A percentile compares a stretch with the other conserved stretches of the same genome.
Evolutionary conservation across 2,113 vertebrate genomes (phyloP).

Genomic region (Mustela nigripes): DNA sequence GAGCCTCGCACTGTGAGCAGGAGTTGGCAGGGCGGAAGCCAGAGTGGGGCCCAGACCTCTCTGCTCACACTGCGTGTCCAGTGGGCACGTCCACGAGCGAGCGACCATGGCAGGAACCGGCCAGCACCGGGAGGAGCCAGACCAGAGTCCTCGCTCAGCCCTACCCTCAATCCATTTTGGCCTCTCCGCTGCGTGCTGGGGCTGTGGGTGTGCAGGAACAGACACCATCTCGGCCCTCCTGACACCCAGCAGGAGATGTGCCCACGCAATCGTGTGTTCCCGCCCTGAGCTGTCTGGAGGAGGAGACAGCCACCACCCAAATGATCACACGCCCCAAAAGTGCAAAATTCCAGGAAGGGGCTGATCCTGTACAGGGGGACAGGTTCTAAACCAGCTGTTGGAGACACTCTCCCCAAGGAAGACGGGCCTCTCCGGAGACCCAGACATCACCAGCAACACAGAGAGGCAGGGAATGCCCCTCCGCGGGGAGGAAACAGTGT

Average conservation of each 20-base stretch:
- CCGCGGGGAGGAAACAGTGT: not conserved
- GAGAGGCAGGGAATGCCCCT: not conserved
- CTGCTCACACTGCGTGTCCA: not conserved
- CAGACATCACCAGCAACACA: not conserved
- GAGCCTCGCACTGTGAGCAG: not conserved
- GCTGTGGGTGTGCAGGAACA: not conserved
- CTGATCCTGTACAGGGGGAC: not conserved
- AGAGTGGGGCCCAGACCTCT: not conserved
- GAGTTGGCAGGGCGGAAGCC: not conserved
- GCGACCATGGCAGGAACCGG: not conserved
- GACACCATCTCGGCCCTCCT: no score
- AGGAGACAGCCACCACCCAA: not conserved
- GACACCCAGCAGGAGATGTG: not conserved
- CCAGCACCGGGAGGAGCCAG: not conserved
- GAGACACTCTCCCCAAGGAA: not conserved
- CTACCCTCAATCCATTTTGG: no score
- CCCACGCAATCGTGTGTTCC: rapidly evolving
- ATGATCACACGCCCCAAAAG: not conserved
- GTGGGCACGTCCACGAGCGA: not conserved
- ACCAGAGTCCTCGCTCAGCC: not conserved
- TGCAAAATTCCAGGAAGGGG: not conserved
- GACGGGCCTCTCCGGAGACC: not conserved
- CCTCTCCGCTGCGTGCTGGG: not conserved
- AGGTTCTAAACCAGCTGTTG: no score
- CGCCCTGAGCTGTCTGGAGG: not conserved